These are phyloP conservation scores for Silurus glanis DNA, from an alignment of 2,113 vertebrate species.

Conservation along the genomic window DNA sequence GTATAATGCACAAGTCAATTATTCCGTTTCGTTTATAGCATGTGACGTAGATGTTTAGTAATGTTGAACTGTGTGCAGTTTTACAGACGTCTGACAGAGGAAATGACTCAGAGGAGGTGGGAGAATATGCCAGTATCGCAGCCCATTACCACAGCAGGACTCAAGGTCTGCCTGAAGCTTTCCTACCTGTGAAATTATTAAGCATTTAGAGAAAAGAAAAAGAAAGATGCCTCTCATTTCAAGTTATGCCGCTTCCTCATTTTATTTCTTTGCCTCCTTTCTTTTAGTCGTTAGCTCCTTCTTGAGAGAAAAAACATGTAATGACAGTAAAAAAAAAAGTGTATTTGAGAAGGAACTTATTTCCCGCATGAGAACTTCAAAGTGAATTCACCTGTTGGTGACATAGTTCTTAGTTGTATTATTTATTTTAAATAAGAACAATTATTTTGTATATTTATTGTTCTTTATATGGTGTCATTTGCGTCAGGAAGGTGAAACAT, in stretches of 20 bases:
- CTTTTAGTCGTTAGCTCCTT: not conserved
- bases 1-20: not conserved
- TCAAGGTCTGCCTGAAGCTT: constrained; percentile 72
- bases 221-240: not conserved
- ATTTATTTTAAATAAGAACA: not conserved
- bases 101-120: constrained; percentile 92
- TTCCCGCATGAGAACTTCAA: not conserved
- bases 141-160: constrained; percentile 72
- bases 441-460: not conserved
- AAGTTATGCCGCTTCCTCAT: not conserved
- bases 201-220: not conserved
- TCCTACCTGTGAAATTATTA: not conserved
- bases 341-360: not conserved
- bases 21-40: not conserved
- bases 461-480: not conserved
- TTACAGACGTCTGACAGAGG: constrained; percentile 88
- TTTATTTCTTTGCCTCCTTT: not conserved
- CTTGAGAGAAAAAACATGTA: not conserved
- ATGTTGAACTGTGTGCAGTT: constrained; percentile 76
- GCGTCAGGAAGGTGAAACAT: not conserved
- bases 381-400: not conserved
- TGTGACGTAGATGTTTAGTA: not conserved
- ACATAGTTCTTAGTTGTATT: no score
- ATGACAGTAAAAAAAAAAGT: not conserved
- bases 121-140: constrained; percentile 82